Conservation (phyloP, 2,113 vertebrate species). For the Cochlearius cochlearius region DNA sequence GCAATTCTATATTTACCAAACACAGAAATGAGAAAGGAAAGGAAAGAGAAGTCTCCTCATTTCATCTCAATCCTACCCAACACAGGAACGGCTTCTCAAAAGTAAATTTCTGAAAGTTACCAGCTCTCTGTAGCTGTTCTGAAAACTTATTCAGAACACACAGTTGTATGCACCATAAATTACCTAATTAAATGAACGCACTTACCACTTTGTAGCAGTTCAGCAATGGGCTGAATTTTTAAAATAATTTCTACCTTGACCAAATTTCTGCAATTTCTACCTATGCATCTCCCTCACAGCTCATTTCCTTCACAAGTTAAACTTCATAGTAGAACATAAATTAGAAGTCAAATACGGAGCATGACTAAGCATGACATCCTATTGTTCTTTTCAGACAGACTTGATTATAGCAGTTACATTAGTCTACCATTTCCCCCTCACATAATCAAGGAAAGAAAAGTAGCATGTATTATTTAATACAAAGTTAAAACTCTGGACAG, state of each 20-base stretch:
- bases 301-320: background rate
- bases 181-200: background rate
- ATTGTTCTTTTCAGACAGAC: slow-evolving; percentile 9
- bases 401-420: background rate
- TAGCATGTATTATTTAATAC: background rate
- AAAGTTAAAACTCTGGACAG: background rate
- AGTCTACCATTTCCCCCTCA: background rate
- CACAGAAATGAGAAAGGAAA: background rate
- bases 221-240: background rate
- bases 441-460: background rate
- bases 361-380: background rate
- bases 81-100: background rate
- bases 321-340: background rate
- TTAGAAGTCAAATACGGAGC: background rate
- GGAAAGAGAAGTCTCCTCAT: background rate
- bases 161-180: background rate
- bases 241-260: background rate
- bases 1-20: background rate
- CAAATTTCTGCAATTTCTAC: background rate
- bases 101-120: background rate
- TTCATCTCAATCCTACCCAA: background rate
- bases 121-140: background rate
- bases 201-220: background rate
- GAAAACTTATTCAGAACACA: background rate
- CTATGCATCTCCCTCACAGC: background rate